Evolutionary conservation across 2,888 invertebrate genomes (phyloP).

Genomic region (Lacanobia oleracea): DNA sequence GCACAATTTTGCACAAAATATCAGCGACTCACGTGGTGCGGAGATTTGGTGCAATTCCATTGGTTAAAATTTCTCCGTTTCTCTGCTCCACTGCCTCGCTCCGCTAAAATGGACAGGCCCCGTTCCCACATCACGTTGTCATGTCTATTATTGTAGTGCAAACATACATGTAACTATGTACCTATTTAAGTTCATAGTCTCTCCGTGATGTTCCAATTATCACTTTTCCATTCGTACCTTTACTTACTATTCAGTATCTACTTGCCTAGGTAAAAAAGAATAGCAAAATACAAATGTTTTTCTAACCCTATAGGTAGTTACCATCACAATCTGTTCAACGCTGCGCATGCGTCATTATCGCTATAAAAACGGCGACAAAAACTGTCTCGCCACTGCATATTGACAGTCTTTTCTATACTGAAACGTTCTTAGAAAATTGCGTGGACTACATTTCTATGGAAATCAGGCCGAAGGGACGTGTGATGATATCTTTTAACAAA

Average conservation of each 20-base stretch:
- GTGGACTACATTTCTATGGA: conserved; percentile 34
- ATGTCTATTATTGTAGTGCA: conserved; percentile 11
- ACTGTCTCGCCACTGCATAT: conserved; percentile 44
- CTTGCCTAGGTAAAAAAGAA: background rate
- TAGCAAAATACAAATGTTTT: conserved; percentile 16
- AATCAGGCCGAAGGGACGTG: conserved; percentile 19
- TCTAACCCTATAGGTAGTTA: conserved; percentile 35
- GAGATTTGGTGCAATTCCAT: no score
- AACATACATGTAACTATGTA: conserved; percentile 13
- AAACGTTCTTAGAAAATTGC: conserved; percentile 42
- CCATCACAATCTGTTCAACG: conserved; percentile 40
- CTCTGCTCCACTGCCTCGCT: no score
- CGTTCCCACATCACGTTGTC: conserved; percentile 15
- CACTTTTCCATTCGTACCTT: conserved; percentile 23
- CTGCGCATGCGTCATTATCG: conserved; percentile 62
- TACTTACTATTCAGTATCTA: background rate
- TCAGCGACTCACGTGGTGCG: no score
- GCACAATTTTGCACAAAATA: no score
- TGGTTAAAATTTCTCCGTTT: no score
- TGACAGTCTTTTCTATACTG: conserved; percentile 41
- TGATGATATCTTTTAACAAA: conserved; percentile 11
- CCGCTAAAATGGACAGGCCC: no score
- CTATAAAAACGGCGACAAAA: conserved; percentile 58
- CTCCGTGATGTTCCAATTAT: conserved; percentile 50
- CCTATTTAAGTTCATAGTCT: conserved; percentile 24